Evolutionary conservation across 2,113 vertebrate species (phyloP).

Genomic region (Tonatia bakeri): DNA sequence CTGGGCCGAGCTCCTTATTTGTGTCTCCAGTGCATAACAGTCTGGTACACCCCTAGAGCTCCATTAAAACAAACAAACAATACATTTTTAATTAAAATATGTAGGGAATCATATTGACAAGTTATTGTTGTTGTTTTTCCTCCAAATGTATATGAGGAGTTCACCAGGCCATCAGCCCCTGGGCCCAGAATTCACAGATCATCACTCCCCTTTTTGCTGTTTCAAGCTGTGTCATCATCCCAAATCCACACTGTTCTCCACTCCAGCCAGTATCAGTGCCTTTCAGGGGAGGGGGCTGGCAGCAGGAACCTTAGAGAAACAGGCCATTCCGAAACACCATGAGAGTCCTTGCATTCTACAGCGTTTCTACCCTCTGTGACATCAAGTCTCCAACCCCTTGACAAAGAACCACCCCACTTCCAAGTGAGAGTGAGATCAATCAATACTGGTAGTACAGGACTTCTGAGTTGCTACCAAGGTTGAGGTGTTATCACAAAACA

Average conservation of each 20-base stretch:
- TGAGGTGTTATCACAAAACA: not conserved
- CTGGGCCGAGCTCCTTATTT: not conserved
- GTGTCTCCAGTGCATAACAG: not conserved
- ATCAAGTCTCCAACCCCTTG: not conserved
- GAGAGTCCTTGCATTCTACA: not conserved
- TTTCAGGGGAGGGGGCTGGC: not conserved
- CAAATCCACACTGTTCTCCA: not conserved
- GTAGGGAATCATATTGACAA: not conserved
- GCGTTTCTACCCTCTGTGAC: not conserved
- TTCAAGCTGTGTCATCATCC: not conserved
- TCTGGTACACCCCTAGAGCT: not conserved
- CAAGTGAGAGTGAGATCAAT: not conserved
- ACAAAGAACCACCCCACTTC: not conserved
- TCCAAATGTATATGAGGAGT: not conserved
- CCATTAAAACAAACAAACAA: not conserved
- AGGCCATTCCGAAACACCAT: not conserved
- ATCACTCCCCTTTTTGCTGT: not conserved
- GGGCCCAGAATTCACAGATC: not conserved
- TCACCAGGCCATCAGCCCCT: not conserved
- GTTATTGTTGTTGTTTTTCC: not conserved
- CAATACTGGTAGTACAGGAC: not conserved
- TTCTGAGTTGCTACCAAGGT: not conserved
- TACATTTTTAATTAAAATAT: not conserved
- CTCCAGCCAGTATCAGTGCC: not conserved
- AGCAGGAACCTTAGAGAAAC: not conserved